phyloP scores from a whole-genome alignment of 2,113 vertebrate genomes.

The Canis aureus region DNA sequence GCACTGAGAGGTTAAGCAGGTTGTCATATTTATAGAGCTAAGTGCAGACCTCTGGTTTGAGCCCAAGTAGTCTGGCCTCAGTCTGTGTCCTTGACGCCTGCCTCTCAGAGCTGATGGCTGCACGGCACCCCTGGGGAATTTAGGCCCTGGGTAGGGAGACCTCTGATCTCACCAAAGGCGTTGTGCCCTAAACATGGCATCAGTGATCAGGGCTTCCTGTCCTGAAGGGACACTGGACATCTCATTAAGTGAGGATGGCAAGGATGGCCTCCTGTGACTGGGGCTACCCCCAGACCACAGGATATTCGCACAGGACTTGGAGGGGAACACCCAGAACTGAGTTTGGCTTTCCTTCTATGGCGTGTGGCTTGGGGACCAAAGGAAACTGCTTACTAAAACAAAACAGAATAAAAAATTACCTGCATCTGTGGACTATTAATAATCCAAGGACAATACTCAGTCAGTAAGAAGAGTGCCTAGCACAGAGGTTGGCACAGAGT shows the following conservation, averaged over 20 bases:
- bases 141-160: rapidly evolving
- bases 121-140: not conserved
- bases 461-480: not conserved
- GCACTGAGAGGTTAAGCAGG: not conserved
- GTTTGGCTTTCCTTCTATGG: not conserved
- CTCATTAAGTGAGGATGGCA: not conserved
- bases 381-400: not conserved
- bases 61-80: not conserved
- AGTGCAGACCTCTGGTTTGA: not conserved
- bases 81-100: not conserved
- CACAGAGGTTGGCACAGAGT: rapidly evolving
- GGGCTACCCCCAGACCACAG: not conserved
- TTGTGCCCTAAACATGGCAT: not conserved
- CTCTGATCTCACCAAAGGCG: not conserved
- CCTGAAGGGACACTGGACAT: not conserved
- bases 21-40: not conserved
- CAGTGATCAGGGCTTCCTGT: not conserved
- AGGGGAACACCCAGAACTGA: not conserved
- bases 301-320: not conserved
- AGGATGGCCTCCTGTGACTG: not conserved
- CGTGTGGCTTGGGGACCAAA: not conserved
- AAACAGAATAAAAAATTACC: not conserved
- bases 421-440: not conserved
- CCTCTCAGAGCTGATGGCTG: not conserved
- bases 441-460: not conserved